Base-by-base conservation (phyloP, 1,140 invertebrate genomes). In the Calephelis virginiensis region DNA sequence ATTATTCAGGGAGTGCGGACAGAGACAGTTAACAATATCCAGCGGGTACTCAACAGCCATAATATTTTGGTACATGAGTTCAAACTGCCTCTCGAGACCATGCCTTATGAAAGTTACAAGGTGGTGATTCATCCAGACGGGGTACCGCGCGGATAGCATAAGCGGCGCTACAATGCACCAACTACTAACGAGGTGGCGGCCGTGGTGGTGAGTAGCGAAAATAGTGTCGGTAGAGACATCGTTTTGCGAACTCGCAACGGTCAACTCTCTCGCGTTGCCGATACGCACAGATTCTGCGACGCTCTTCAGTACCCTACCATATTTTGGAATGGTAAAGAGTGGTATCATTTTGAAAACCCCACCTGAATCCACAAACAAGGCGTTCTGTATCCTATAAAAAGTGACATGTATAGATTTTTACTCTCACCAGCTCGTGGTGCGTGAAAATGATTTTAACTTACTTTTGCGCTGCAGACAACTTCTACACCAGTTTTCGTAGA, bases 201-300 rank as follows among this genome's bases (percentile, higher is more conserved):
- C n/a, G n/a, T n/a, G n/a, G n/a, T n/a, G n/a, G n/a, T n/a, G n/a
- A n/a, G 28, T 28, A 28, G 2, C 5, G 28, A 28, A 28, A 2
- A 28, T 4, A 28, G 2, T 28, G 28, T 4, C 2, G 2, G 2
- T 28, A 2, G 28, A 4, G 28, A 28, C 28, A 28, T 28, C 5
- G 28, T 28, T 68, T 64, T 77, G 65, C 72, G 71, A 46, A 53
- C 72, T 66, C 72, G 68, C 63, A 69, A 77, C 70, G 69, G 68
- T 63, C 46, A 47, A 61, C 70, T 80, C 47, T 70, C 72, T 66
- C 73, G 76, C 68, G 69, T 78, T 66, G 69, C 78, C 43, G 76
- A 81, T 68, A 76, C 70, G 60, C 73, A 77, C 63, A 75, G 71
- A 70, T 81, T 72, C 74, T 75, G 77, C 72, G 74, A 78, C 53